Conservation (phyloP, 2,797 vertebrate genomes). For the Spea hammondii region DNA sequence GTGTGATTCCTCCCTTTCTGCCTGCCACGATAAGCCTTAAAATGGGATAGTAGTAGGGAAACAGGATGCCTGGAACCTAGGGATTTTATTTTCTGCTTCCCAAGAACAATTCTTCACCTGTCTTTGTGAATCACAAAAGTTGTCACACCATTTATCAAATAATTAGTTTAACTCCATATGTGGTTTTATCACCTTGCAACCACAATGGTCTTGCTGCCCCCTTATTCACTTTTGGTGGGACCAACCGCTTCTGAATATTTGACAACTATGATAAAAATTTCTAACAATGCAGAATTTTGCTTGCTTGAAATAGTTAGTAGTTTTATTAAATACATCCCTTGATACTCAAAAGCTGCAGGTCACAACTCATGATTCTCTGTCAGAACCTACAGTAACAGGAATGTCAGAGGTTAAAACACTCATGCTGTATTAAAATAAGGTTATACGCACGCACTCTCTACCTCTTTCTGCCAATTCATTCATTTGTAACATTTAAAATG, state of each 20-base stretch:
- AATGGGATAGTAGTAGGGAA: too few species aligned
- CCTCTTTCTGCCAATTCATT: background rate
- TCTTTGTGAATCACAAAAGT: background rate
- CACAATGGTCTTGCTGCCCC: background rate
- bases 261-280: slow-evolving; percentile 23
- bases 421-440: background rate
- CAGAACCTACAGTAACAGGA: too few species aligned
- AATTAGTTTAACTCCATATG: background rate
- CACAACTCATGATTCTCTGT: too few species aligned
- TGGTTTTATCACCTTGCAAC: background rate
- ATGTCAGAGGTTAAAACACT: background rate
- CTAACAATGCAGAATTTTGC: slow-evolving; percentile 14
- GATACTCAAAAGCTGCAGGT: too few species aligned
- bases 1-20: too few species aligned
- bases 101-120: background rate
- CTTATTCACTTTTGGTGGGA: background rate
- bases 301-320: background rate
- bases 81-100: too few species aligned
- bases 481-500: background rate
- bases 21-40: too few species aligned
- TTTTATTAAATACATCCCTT: slow-evolving; percentile 9
- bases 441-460: background rate
- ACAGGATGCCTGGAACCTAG: too few species aligned
- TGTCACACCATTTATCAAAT: background rate
- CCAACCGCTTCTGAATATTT: slow-evolving; percentile 25